Conservation (phyloP, 2,113 vertebrate genomes). For the Stigmatopora argus region DNA sequence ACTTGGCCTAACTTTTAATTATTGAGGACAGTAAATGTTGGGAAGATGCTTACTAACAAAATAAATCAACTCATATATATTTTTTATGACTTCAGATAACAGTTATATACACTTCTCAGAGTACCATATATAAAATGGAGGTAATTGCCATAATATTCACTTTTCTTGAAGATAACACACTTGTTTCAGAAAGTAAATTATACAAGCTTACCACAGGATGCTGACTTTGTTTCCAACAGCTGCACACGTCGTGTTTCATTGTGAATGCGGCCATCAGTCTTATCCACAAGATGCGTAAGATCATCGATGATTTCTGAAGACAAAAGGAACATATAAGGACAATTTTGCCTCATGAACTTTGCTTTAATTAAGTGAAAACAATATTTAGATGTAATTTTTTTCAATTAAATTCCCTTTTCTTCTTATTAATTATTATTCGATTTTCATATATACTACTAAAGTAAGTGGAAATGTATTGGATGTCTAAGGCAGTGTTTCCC, state of each 20-base stretch:
- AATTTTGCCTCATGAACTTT: neutral
- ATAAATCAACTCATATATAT: neutral
- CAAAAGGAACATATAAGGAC: constrained; percentile 16
- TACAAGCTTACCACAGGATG: constrained; percentile 82
- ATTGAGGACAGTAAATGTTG: neutral
- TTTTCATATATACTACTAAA: too few species aligned
- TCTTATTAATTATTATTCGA: too few species aligned
- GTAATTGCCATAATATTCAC: neutral
- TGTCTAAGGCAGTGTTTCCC: too few species aligned
- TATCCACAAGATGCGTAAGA: constrained; percentile 89
- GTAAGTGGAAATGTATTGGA: too few species aligned
- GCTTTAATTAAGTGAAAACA: neutral
- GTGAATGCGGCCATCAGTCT: constrained; percentile 81
- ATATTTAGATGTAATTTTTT: too few species aligned
- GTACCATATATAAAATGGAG: too few species aligned
- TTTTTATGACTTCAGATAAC: too few species aligned
- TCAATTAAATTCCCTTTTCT: too few species aligned
- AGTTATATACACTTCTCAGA: too few species aligned
- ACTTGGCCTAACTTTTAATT: neutral
- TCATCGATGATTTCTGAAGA: constrained; percentile 91
- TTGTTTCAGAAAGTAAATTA: neutral
- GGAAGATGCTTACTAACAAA: neutral
- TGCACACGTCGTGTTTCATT: constrained; percentile 81
- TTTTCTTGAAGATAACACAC: neutral
- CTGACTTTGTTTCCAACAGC: constrained; percentile 84